phyloP scores from a whole-genome alignment of 1,140 invertebrate species.

The Bicyclus anynana region DNA sequence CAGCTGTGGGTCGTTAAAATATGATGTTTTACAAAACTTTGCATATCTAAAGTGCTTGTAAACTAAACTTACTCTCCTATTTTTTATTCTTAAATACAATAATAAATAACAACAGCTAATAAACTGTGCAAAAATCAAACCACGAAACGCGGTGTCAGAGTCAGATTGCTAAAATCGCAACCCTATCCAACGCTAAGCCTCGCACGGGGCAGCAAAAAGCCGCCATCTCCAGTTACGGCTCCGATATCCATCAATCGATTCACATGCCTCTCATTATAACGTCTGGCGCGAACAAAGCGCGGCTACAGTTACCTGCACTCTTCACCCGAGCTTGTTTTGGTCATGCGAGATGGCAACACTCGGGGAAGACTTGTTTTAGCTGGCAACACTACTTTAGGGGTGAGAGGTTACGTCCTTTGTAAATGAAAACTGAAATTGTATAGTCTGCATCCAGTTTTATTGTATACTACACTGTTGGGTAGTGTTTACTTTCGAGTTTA shows the following conservation, averaged over 20 bases:
- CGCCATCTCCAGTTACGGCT: constrained; percentile 51
- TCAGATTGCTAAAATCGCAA: not conserved
- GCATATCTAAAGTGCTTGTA: too few relatives aligned
- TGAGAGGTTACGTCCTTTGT: constrained; percentile 40
- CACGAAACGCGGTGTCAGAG: not conserved
- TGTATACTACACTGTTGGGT: not conserved
- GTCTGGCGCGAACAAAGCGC: constrained; percentile 63
- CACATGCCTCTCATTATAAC: constrained; percentile 68
- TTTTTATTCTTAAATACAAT: too few relatives aligned
- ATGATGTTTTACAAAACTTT: too few relatives aligned
- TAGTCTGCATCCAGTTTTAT: not conserved
- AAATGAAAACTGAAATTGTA: constrained; percentile 36
- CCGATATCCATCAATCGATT: constrained; percentile 58
- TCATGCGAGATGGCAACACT: constrained; percentile 51
- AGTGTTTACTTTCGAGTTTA: too few relatives aligned
- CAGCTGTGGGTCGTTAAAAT: too few relatives aligned
- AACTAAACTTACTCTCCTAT: too few relatives aligned
- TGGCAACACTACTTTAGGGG: constrained; percentile 34
- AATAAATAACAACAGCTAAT: too few relatives aligned
- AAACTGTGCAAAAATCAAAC: too few relatives aligned
- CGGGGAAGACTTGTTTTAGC: constrained; percentile 45
- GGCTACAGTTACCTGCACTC: constrained; percentile 53
- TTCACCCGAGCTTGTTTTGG: constrained; percentile 46
- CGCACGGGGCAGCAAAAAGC: constrained; percentile 38
- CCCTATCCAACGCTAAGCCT: constrained; percentile 14